Percentiles rank a stretch among this genome's conserved stretches.
Conservation (phyloP, 2,888 invertebrate species). For the Trichogramma dendrolimi region DNA sequence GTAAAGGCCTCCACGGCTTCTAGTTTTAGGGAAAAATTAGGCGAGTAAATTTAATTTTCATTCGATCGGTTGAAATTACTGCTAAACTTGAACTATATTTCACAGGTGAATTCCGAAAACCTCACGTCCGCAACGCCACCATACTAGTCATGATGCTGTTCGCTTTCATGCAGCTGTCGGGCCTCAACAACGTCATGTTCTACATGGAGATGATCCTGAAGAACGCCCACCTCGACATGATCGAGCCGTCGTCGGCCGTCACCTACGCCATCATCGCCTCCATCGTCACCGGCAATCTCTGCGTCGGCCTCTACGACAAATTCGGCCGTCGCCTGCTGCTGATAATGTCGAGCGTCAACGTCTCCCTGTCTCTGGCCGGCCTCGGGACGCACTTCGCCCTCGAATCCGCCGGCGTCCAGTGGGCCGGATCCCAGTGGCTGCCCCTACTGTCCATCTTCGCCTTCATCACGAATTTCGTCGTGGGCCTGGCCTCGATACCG, state of each 20-base stretch:
- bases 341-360: constrained; percentile 36
- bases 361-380: constrained; percentile 28
- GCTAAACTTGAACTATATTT: not conserved
- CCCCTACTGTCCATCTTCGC: constrained; percentile 35
- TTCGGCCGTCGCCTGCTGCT: constrained; percentile 40
- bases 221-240: constrained; percentile 32
- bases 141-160: constrained; percentile 36
- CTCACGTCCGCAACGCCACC: constrained; percentile 33
- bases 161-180: constrained; percentile 41
- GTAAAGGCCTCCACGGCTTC: constrained; percentile 29
- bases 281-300: constrained; percentile 33
- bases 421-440: constrained; percentile 35
- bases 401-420: constrained; percentile 26
- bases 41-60: not conserved
- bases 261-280: constrained; percentile 37
- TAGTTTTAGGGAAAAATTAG: constrained; percentile 23
- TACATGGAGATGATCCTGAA: constrained; percentile 45
- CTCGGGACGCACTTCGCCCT: constrained; percentile 37
- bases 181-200: constrained; percentile 39
- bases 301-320: constrained; percentile 39
- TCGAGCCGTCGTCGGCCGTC: constrained; percentile 38
- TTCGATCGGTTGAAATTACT: not conserved
- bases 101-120: constrained; percentile 16
- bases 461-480: constrained; percentile 34
- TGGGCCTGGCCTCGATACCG: constrained; percentile 32